Evolutionary conservation across 2,888 invertebrate genomes (phyloP).

Genomic region (Abrostola triplasia): DNA sequence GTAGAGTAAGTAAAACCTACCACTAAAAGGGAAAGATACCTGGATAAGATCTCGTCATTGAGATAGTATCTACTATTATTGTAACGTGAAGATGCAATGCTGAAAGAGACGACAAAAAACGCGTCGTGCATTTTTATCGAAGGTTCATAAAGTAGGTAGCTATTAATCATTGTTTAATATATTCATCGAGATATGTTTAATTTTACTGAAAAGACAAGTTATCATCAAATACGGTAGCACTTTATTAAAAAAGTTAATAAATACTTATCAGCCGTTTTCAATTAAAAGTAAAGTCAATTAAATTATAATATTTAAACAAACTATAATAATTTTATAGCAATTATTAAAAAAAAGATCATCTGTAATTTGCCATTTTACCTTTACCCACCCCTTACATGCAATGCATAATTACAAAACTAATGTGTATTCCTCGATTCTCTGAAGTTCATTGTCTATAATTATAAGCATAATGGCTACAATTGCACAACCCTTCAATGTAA

Average conservation of each 20-base stretch:
- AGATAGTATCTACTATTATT: no score
- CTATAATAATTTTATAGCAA: neutral
- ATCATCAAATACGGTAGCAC: constrained; percentile 10
- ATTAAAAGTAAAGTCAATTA: neutral
- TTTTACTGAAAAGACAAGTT: constrained; percentile 4
- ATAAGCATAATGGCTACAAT: constrained; percentile 40
- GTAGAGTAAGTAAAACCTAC: no score
- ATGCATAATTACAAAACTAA: constrained; percentile 40
- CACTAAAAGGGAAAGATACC: no score
- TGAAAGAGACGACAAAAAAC: no score
- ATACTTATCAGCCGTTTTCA: constrained; percentile 5
- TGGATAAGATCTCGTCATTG: no score
- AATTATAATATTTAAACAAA: neutral
- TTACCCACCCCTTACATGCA: constrained; percentile 13
- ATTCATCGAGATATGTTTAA: neutral
- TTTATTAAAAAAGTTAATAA: constrained; percentile 27
- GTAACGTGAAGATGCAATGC: no score
- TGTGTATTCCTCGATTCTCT: constrained; percentile 28
- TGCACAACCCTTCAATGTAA: constrained; percentile 56
- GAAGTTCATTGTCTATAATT: constrained; percentile 47
- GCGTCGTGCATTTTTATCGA: constrained; percentile 9
- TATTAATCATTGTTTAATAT: no score
- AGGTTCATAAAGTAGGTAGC: constrained; percentile 19
- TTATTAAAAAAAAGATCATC: neutral
- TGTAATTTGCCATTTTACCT: constrained; percentile 8